Evolutionary conservation across 2,888 invertebrate species (phyloP), one percentile per base, ranked within the genome.

Genomic region (Sminthurinus aureus): DNA sequence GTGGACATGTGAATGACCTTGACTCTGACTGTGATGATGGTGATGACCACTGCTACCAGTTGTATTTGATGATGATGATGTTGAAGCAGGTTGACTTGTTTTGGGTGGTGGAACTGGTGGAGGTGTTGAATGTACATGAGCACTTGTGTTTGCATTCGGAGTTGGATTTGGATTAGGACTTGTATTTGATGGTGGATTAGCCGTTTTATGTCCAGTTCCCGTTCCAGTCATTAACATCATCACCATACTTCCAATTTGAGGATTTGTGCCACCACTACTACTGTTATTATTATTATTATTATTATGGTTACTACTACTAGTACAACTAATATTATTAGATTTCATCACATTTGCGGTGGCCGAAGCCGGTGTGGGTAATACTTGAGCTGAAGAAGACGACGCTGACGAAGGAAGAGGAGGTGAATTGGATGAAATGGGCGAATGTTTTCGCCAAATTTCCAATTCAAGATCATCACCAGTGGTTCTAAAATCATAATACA

Each of bases 401-500:
- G 12, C 24, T 11, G 26, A 38, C 2, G 26, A 15, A 22, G 64
- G 18, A 22, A 2, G 20, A 15, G 78, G 73, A n/a, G 78, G 79
- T 8, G 50, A 20, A 22, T 18, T 58, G 0, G 22, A 12, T 3
- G 76, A 58, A 4, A n/a, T 52, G 11, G 18, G 6, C 0, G 85
- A 78, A 77, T 84, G 75, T 74, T 86, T 87, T 82, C 88, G 74
- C 88, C 88, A 88, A 0, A 88, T 84, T 84, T 87, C 86, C 64
- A 88, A 80, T 11, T 87, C 84, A 75, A 88, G 69, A 22, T 83
- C 84, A 22, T 71, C 84, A 9, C 87, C 86, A 0, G 88, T 87
- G 69, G 87, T 85, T 76, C 88, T 88, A 77, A 58, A 64, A 69
- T 22, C 76, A 73, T 52, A 50, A 69, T 2, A 77, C 0, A 74